Base-by-base conservation (phyloP, 2,888 invertebrate species). In the Pammene fasciana region DNA sequence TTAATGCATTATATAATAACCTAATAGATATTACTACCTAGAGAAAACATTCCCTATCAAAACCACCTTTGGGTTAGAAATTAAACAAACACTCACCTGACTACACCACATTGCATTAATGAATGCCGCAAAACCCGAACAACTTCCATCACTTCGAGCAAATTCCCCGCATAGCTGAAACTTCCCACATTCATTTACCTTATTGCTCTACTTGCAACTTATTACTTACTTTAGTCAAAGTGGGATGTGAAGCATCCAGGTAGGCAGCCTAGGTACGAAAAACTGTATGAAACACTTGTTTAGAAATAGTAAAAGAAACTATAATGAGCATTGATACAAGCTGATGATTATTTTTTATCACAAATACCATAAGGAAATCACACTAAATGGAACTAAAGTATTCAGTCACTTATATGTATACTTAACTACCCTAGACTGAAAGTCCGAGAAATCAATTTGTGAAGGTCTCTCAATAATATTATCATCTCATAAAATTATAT, bases 151-250 rank as follows among this genome's bases (percentile, higher is more conserved):
- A 50, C 61, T 62, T 52, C 6, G 26, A 41, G 41, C 62, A n/a
- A 62, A 50, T 16, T 50, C 18, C 41, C 41, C 5, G 26, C 18
- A 41, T 62, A 41, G 41, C 61, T 50, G 50, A 50, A 62, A 62
- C 62, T 62, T 62, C 50, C 52, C 41, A 62, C 62, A 62, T 62
- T 62, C 38, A 62, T 52, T 62, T 62, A 41, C 62, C 41, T 62
- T 62, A 62, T 52, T 62, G 26, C 62, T 62, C 41, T 62, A 5
- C 50, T 11, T 50, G 50, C 26, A 52, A 52, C 62, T 62, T 62
- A 62, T 62, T 38, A 62, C 59, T 45, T 26, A 26, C 26, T 26
- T 4, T 3, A 26, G 26, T 62, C 26, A 18, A 41, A 18, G 38
- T n/a, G 36, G n/a, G 46, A 8, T 48, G 34, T 5, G 4, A 26